These are phyloP conservation scores for Holothuria scabra DNA, from an alignment of 53 echinoderm and acorn worm genomes.

Conservation along the genomic window DNA sequence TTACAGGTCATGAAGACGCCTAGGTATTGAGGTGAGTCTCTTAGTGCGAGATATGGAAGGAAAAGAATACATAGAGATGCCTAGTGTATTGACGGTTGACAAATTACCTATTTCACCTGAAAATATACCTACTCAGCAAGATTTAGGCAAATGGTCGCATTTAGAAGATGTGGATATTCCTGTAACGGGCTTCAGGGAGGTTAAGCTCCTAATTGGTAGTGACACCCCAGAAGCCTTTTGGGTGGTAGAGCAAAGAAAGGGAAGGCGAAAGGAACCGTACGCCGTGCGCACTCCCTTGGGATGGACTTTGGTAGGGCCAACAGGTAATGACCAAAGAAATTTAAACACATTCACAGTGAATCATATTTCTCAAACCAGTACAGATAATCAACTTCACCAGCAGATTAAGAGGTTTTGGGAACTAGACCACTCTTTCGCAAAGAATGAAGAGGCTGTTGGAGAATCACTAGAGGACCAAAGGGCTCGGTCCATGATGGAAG, in stretches of 20 bases:
- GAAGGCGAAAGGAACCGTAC: constrained; percentile 52
- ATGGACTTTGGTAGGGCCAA: constrained; percentile 42
- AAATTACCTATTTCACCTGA: constrained; percentile 42
- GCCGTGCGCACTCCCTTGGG: too few relatives aligned
- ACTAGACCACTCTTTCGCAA: constrained; percentile 23
- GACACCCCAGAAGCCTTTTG: too few relatives aligned
- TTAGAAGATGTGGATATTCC: too few relatives aligned
- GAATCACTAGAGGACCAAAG: constrained; percentile 57
- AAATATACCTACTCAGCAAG: constrained; percentile 28
- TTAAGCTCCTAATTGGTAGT: constrained; percentile 45
- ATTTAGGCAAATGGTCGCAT: too few relatives aligned
- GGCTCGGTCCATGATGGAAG: constrained; percentile 52
- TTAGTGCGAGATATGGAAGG: too few relatives aligned
- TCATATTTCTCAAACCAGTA: constrained; percentile 15
- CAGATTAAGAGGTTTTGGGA: constrained; percentile 61
- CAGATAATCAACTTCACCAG: constrained; percentile 22
- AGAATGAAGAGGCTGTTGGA: constrained; percentile 32
- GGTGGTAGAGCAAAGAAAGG: constrained; percentile 62
- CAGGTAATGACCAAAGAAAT: background rate
- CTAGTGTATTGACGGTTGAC: constrained; percentile 55
- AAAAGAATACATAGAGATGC: too few relatives aligned
- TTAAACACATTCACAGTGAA: constrained; percentile 9
- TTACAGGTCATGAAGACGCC: background rate
- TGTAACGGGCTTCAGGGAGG: background rate
- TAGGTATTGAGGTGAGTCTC: constrained; percentile 7